A percentile compares a stretch with the other conserved stretches of the same genome.
Evolutionary conservation across 2,888 invertebrate genomes (phyloP).

Genomic region (Scaptomyza parva): DNA sequence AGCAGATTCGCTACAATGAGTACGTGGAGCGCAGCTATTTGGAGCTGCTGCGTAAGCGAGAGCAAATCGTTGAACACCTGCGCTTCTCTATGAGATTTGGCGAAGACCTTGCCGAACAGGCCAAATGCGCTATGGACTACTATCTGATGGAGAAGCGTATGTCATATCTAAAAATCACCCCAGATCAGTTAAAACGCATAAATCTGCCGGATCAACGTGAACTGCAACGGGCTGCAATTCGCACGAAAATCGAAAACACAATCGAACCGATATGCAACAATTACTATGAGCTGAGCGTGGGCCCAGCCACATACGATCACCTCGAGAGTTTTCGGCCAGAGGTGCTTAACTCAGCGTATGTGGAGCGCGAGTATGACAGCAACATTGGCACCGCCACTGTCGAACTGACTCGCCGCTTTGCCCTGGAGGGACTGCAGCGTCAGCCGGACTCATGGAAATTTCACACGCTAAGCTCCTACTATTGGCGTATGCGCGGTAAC

Average conservation of each 20-base stretch:
- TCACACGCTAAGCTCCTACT: conserved; percentile 83
- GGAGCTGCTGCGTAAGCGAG: conserved; percentile 80
- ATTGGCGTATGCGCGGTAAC: conserved; percentile 83
- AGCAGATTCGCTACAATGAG: conserved; percentile 83
- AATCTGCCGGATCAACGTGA: conserved; percentile 74
- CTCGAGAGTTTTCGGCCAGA: conserved; percentile 76
- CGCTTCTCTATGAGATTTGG: conserved; percentile 82
- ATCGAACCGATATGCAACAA: conserved; percentile 71
- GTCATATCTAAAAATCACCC: conserved; percentile 75
- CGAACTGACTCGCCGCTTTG: conserved; percentile 70
- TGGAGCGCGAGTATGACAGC: conserved; percentile 77
- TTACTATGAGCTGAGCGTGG: conserved; percentile 59
- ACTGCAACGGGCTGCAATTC: conserved; percentile 26
- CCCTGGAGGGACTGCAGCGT: conserved; percentile 73
- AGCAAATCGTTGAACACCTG: conserved; percentile 82
- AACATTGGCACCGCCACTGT: conserved; percentile 66
- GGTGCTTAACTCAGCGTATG: conserved; percentile 64
- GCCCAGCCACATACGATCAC: conserved; percentile 80
- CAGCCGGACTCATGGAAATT: conserved; percentile 83
- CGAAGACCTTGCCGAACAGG: conserved; percentile 82
- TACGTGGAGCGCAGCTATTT: conserved; percentile 80
- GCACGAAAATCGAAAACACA: conserved; percentile 20
- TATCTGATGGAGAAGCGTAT: conserved; percentile 78
- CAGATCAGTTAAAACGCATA: conserved; percentile 81
- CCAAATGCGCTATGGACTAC: conserved; percentile 82